A percentile compares a stretch with the other conserved stretches of the same genome.
Conservation (phyloP, 2,888 invertebrate species). For the Lepidocyrtinus sp. region DNA sequence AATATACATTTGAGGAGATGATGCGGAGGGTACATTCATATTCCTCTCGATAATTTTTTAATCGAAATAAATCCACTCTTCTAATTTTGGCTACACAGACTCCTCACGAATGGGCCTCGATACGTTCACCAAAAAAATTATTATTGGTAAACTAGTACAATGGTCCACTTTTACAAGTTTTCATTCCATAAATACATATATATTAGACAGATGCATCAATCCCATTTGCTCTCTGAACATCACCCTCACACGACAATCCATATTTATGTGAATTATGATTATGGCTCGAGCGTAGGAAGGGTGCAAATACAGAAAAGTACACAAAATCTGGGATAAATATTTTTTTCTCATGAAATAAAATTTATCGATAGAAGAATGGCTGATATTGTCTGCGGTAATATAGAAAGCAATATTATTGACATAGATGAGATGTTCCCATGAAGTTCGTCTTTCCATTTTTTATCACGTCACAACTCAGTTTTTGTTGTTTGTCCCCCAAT, state of each 20-base stretch:
- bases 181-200: too few relatives aligned
- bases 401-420: conserved; percentile 46
- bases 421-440: conserved; percentile 54
- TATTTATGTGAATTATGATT: too few relatives aligned
- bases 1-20: too few relatives aligned
- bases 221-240: too few relatives aligned
- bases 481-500: too few relatives aligned
- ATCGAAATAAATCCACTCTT: conserved; percentile 15
- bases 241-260: too few relatives aligned
- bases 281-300: not conserved
- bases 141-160: not conserved
- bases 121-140: not conserved
- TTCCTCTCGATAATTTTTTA: not conserved
- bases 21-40: not conserved
- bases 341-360: conserved; percentile 54
- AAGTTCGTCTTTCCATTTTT: too few relatives aligned
- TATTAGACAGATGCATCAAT: not conserved
- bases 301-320: not conserved
- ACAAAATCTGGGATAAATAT: conserved; percentile 18
- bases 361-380: conserved; percentile 27
- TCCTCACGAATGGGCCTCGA: not conserved
- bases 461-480: too few relatives aligned
- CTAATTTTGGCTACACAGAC: not conserved
- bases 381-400: too few relatives aligned
- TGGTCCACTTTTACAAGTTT: too few relatives aligned